Evolutionary conservation across 2,888 invertebrate species (phyloP).

Genomic region (Scotopteryx bipunctaria): DNA sequence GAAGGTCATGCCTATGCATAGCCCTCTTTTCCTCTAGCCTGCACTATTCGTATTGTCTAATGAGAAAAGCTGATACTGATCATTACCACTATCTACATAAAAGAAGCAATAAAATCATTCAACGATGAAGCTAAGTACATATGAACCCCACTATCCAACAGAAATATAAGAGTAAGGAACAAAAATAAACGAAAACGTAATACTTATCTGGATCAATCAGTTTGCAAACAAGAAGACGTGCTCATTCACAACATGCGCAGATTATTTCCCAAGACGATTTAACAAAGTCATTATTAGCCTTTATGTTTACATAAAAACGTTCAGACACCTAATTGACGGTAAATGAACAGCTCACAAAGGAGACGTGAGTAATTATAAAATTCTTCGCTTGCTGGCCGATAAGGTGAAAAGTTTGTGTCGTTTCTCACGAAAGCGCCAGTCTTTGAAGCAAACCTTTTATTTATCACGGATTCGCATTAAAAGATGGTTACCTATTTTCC

Average conservation of each 20-base stretch:
- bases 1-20: too few relatives aligned
- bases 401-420: slow-evolving; percentile 48
- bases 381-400: slow-evolving; percentile 42
- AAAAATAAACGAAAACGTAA: too few relatives aligned
- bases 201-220: neutral
- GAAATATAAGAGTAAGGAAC: too few relatives aligned
- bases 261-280: neutral
- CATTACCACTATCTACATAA: too few relatives aligned
- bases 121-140: too few relatives aligned
- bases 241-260: neutral
- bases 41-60: too few relatives aligned
- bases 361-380: slow-evolving; percentile 47
- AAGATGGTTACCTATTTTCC: too few relatives aligned
- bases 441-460: slow-evolving; percentile 34
- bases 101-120: too few relatives aligned
- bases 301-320: slow-evolving; percentile 5
- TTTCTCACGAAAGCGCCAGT: slow-evolving; percentile 48
- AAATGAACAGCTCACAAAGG: slow-evolving; percentile 38
- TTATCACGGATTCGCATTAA: neutral
- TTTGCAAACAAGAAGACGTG: neutral
- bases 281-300: slow-evolving; percentile 22
- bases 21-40: too few relatives aligned
- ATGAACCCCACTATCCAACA: too few relatives aligned
- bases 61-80: too few relatives aligned
- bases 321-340: slow-evolving; percentile 14